Conservation (phyloP, 1,140 invertebrate species). For the Acyrthosiphon pisum region DNA sequence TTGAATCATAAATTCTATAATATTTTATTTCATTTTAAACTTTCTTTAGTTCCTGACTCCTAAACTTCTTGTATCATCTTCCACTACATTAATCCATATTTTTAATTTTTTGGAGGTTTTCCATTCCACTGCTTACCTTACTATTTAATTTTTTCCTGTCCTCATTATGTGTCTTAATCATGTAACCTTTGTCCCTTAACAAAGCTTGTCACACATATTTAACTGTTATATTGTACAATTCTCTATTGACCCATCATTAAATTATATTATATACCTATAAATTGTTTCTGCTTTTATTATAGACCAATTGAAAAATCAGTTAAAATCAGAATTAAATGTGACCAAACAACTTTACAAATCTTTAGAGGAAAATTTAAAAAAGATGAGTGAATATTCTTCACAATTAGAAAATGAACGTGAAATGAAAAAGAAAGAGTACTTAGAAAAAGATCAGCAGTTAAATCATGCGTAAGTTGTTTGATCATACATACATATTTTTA, state of each 20-base stretch:
- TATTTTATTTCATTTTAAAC: background rate
- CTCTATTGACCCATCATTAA: background rate
- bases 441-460: conserved; percentile 51
- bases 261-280: background rate
- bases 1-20: too few species aligned
- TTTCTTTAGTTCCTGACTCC: background rate
- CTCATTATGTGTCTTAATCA: background rate
- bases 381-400: conserved; percentile 52
- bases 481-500: background rate
- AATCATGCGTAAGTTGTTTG: conserved; percentile 13
- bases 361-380: conserved; percentile 49
- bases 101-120: background rate
- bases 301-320: conserved; percentile 46
- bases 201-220: background rate
- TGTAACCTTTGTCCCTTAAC: background rate
- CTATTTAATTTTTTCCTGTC: background rate
- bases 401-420: conserved; percentile 50
- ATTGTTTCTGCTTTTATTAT: background rate
- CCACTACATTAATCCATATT: background rate
- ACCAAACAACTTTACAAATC: conserved; percentile 54
- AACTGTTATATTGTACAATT: background rate
- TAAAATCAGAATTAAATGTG: conserved; percentile 52
- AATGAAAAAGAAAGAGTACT: conserved; percentile 27
- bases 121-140: background rate
- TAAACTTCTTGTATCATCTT: background rate